Evolutionary conservation across 1,140 invertebrate species (phyloP), one percentile per base, ranked within the genome.

Genomic region (Colletes latitarsis): DNA sequence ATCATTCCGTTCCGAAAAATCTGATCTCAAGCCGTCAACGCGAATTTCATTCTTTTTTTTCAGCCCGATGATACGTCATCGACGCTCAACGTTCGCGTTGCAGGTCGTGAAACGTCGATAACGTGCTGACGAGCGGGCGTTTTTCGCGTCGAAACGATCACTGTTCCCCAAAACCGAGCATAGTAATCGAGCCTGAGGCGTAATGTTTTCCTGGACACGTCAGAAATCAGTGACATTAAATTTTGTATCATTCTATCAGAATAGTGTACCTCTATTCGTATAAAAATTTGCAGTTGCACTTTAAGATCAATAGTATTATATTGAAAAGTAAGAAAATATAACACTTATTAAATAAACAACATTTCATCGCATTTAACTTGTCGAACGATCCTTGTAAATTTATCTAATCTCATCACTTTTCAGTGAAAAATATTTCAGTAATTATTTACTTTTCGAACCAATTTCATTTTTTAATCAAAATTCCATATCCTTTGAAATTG

Each of bases 31-130:
- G 4, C 39, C n/a, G 41, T 58, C 74, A 69, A 58, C 68, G 64
- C 30, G 41, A 76, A 76, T 76, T 58, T 76, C 41, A 76, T 76
- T 76, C 2, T 30, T 30, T 30, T 30, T 76, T 76, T 76, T 10
- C 74, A 69, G 39, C 19, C 19, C 19, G 15, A 43, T 68, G 64
- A 76, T 69, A 62, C 39, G 21, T 76, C 41, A 76, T 76, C 19
- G 64, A 43, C 74, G 19, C 6, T 30, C 41, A 46, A 76, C 15
- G 53, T 8, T 14, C 52, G 19, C 39, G n/a, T n/a, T n/a, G n/a
- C n/a, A n/a, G n/a, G n/a, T n/a, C n/a, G n/a, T n/a, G 46, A 64
- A 52, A 58, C 19, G 53, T 57, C 53, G 53, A 68, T 68, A 69
- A 68, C 14, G 57, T 19, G 12, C 43, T 21, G 43, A 19, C 43